phyloP scores from a whole-genome alignment of 1,140 invertebrate species.

The Brachystomella parvula region DNA sequence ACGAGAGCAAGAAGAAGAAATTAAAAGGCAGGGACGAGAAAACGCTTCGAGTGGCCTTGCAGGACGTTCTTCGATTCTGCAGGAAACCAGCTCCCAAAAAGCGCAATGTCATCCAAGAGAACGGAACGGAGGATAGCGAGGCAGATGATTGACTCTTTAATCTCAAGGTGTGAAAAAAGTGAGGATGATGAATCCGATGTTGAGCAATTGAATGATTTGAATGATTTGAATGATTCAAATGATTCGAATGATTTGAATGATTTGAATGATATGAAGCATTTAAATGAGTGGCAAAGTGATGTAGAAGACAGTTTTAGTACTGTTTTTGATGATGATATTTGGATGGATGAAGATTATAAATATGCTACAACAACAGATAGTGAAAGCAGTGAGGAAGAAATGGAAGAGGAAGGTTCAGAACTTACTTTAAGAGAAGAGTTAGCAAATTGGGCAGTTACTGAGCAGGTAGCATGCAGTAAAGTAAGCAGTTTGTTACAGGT shows the following conservation, averaged over 20 bases:
- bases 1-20: background rate
- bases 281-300: background rate
- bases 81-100: background rate
- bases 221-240: background rate
- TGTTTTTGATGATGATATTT: background rate
- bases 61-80: background rate
- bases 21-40: background rate
- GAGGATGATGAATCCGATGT: no score
- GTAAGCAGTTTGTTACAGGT: background rate
- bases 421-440: background rate
- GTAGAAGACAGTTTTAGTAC: background rate
- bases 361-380: no score
- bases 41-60: background rate
- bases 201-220: background rate
- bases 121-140: background rate
- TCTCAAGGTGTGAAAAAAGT: no score
- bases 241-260: background rate
- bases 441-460: background rate
- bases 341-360: background rate
- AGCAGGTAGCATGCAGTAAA: background rate
- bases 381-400: no score
- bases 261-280: background rate
- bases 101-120: background rate
- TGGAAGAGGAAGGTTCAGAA: no score
- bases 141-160: background rate